Base-by-base conservation (phyloP, 2,888 invertebrate genomes). In the Caenorhabditis panamensis region DNA sequence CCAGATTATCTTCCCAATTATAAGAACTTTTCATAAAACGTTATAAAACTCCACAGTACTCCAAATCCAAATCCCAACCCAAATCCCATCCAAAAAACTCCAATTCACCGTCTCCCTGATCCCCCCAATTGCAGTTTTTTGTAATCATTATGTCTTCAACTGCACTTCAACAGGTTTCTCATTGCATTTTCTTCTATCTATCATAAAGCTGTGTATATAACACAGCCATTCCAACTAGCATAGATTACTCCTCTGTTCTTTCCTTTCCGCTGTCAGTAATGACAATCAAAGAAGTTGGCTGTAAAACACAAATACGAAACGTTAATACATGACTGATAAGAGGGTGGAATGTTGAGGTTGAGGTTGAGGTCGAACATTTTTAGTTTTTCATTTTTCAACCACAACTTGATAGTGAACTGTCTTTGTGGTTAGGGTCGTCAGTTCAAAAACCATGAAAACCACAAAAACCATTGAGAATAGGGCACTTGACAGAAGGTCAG, bases 401-500 rank as follows among this genome's bases (percentile, higher is more conserved):
- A n/a, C n/a, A n/a, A n/a, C n/a, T n/a, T n/a, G n/a, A n/a, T n/a
- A n/a, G n/a, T n/a, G n/a, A n/a, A n/a, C n/a, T n/a, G n/a, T n/a
- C n/a, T n/a, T n/a, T n/a, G n/a, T n/a, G n/a, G n/a, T n/a, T n/a
- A n/a, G n/a, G n/a, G n/a, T n/a, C n/a, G n/a, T n/a, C n/a, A n/a
- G n/a, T n/a, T n/a, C n/a, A n/a, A n/a, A n/a, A n/a, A n/a, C n/a
- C n/a, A n/a, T n/a, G n/a, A n/a, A n/a, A n/a, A n/a, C n/a, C n/a
- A n/a, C n/a, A 28, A 28, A 72, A 64, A 64, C 72, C 49, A 72
- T 72, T 64, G 56, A 64, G 28, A 64, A 41, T 4, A 56, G 44
- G 58, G 26, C 58, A 72, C 72, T 72, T 72, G 64, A 72, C 63
- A 49, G 72, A 63, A 72, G 72, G 72, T 59, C 73, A 51, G 51